Conservation (phyloP, 37 sponge, comb jelly and placozoan species). For the Tethya wilhelma region DNA sequence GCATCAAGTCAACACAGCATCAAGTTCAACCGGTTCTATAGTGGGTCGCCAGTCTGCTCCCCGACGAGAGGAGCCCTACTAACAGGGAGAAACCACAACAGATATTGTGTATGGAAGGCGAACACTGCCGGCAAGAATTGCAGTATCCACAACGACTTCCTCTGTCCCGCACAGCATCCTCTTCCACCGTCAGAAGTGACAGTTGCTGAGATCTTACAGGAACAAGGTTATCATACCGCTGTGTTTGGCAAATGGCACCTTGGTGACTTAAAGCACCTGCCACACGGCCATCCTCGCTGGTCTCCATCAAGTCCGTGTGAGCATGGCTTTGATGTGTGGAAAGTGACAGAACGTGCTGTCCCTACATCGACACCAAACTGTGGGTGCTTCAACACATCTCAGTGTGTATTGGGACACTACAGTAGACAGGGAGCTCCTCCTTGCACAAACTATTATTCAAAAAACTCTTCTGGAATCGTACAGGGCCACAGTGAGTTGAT, state of each 20-base stretch:
- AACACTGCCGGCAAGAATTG: slow-evolving; percentile 50
- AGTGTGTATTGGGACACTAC: slow-evolving; percentile 48
- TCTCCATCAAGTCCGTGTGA: slow-evolving; percentile 46
- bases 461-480: neutral
- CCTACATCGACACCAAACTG: slow-evolving; percentile 75
- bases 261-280: slow-evolving; percentile 26
- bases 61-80: slow-evolving; percentile 70
- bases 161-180: slow-evolving; percentile 24
- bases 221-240: slow-evolving; percentile 53
- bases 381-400: slow-evolving; percentile 56
- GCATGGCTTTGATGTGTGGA: slow-evolving; percentile 70
- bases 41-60: slow-evolving; percentile 68
- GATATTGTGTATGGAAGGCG: slow-evolving; percentile 72
- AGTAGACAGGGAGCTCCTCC: neutral
- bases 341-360: slow-evolving; percentile 65
- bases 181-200: slow-evolving; percentile 58
- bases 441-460: slow-evolving; percentile 52
- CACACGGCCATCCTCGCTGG: too few relatives aligned
- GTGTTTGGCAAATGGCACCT: slow-evolving; percentile 82
- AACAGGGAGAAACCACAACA: slow-evolving; percentile 75
- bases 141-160: slow-evolving; percentile 18
- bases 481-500: slow-evolving; percentile 4
- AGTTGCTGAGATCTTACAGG: slow-evolving; percentile 52
- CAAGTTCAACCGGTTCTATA: slow-evolving; percentile 53
- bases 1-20: slow-evolving; percentile 42